Evolutionary conservation across 2,888 invertebrate genomes (phyloP), one percentile per base, ranked within the genome.

Genomic region (Abrostola tripartita): DNA sequence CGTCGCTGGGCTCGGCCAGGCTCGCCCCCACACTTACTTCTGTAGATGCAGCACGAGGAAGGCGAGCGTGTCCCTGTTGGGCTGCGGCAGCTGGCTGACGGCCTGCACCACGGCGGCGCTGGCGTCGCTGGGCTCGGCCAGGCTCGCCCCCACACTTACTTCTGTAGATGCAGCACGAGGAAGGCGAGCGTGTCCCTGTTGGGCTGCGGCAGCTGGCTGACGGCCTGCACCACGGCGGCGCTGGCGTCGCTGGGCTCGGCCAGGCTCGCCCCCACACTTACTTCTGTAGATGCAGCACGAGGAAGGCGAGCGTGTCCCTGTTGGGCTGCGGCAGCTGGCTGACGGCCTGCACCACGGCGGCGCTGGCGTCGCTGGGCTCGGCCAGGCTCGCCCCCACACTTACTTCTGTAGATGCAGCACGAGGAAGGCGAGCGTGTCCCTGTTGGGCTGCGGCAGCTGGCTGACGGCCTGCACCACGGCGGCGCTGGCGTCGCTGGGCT

Each of bases 121-220:
- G 0, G 96, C 95, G 78, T 97, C 96, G 61, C 92, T 90, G 0
- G 92, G 86, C 79, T 96, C 96, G 0, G 85, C 66, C 8, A 95
- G 89, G 6, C 93, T 91, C 0, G 97, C 96, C 0, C 98, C 97
- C 6, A n/a, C 6, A 83, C 86, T 84, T 81, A 97, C 97, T 95
- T 96, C 90, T 98, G 98, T 78, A 99, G 95, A 92, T 99, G 99
- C 65, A 98, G 93, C 78, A 99, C 96, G 10, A 99, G 92, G 92
- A 97, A 99, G 0, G 99, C 99, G 59, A 99, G 95, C 0, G 99
- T 99, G 88, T 99, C 99, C 12, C 98, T 95, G 91, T 99, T 99
- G 0, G 99, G 97, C 81, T 96, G 97, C 9, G 99, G 99, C 81
- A 99, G 94, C 76, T 97, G 96, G 35, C 97, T 96, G 76, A 99